Evolutionary conservation across 1,140 invertebrate genomes (phyloP), one percentile per base, ranked within the genome.

Genomic region (Oedothorax gibbosus): DNA sequence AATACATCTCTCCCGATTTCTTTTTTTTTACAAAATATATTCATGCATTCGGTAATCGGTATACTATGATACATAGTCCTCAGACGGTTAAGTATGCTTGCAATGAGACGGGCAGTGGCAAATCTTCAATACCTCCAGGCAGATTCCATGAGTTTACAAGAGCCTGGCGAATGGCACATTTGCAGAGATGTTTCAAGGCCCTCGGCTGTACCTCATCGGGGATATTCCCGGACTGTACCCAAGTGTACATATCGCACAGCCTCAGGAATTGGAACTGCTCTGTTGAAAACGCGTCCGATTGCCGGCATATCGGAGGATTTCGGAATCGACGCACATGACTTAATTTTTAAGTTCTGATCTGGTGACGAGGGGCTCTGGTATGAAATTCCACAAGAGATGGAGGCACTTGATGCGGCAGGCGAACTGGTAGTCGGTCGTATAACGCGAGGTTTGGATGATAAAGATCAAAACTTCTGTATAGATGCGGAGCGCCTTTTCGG

Each of bases 141-240:
- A 77, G 7, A 11, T 51, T 62, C 5, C 15, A 51, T 7, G 35
- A 7, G 50, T 64, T 50, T 20, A 11, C 2, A 15, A 77, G 75
- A 3, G 7, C 9, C 0, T 10, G 50, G 9, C 60, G 62, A 12
- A 77, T 64, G 11, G 7, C 6, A 12, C 75, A 77, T 49, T 50
- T 77, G 56, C 56, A 50, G 18, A 77, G 35, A 18, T 77, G 75
- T 14, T 77, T 54, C 35, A 77, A 18, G 4, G 6, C 18, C 51
- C 75, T 53, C 4, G 57, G 57, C 12, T 76, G 20, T 18, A 76
- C 1, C 11, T 9, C 20, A 14, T 9, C 20, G 10, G n/a, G n/a
- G n/a, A n/a, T n/a, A n/a, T n/a, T n/a, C n/a, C n/a, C n/a, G n/a
- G n/a, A n/a, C n/a, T n/a, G n/a, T n/a, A 49, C 68, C 8, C 9